Percentiles rank a stretch among this genome's conserved stretches.
phyloP scores from a whole-genome alignment of 2,113 vertebrate genomes.

The Etia nguti region DNA sequence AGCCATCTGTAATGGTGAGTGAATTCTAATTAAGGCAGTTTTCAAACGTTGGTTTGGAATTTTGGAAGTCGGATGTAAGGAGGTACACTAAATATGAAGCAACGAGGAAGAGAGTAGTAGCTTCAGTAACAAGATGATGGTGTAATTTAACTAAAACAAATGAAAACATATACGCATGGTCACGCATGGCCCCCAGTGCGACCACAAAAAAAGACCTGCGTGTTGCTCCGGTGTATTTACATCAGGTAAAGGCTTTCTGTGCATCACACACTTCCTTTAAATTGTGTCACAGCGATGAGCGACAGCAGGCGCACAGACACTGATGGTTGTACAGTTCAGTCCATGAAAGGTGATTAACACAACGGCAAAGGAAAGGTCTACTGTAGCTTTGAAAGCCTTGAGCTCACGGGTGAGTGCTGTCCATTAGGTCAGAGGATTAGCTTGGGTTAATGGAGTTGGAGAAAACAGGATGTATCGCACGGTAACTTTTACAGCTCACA shows the following conservation, averaged over 20 bases:
- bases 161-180: not conserved
- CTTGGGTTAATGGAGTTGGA: slow-evolving; percentile 53
- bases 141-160: not conserved
- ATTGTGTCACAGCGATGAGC: not conserved
- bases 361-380: slow-evolving; percentile 31
- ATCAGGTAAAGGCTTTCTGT: not conserved
- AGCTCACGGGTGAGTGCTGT: slow-evolving; percentile 38
- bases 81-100: not conserved
- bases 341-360: slow-evolving; percentile 60
- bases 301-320: not conserved
- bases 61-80: not conserved
- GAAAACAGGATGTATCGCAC: slow-evolving; percentile 25
- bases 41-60: not conserved
- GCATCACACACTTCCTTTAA: not conserved
- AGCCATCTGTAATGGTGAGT: not conserved
- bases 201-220: not conserved
- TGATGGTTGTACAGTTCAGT: not conserved
- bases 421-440: slow-evolving; percentile 65
- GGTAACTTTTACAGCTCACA: slow-evolving; percentile 15
- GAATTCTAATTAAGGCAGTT: not conserved
- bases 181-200: not conserved
- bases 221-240: not conserved
- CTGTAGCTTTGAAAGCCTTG: slow-evolving; percentile 36
- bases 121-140: not conserved
- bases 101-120: not conserved